Base-by-base conservation (phyloP, 2,888 invertebrate genomes). In the Sesia apiformis region DNA sequence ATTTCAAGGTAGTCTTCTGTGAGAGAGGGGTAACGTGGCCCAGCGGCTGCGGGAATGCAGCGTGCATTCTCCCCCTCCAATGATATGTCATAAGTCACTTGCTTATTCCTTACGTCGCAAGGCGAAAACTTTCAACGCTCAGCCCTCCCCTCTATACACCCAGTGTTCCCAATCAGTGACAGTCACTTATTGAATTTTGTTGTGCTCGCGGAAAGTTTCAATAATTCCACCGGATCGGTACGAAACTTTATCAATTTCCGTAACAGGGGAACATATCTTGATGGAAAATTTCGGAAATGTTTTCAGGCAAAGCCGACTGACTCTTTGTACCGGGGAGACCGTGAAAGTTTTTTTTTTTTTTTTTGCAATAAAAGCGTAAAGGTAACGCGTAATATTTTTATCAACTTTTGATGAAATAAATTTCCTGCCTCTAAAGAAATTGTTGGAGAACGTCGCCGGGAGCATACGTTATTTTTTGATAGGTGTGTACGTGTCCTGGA, bases 181-280 rank as follows among this genome's bases (percentile, higher is more conserved):
- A 82, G 81, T 84, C 85, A 83, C 84, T 86, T 87, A 88, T 87
- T 86, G 84, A 88, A 86, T 88, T 83, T 83, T 85, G 87, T 86
- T 86, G 85, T 86, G 84, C 75, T 77, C 82, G 72, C 75, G 70
- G 72, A 74, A 79, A 85, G 75, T 84, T 84, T 80, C 83, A 81
- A 86, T 87, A 87, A 87, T 84, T 84, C 83, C 78, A 67, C 39
- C 64, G 71, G 76, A 77, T 79, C 74, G 75, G 67, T 57, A 69
- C 74, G 70, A 78, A 87, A 87, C 82, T 88, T 88, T 87, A 78
- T 83, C 86, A 88, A 88, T 88, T 87, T 87, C 87, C 87, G 79
- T 76, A 77, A 81, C 74, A 71, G 72, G 70, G 70, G 72, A 70
- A 74, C 78, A 74, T 79, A 81, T 81, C 83, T 76, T 67, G 76